These are phyloP conservation scores for Coenonympha arcania DNA, from an alignment of 2,888 invertebrate species.

Conservation along the genomic window DNA sequence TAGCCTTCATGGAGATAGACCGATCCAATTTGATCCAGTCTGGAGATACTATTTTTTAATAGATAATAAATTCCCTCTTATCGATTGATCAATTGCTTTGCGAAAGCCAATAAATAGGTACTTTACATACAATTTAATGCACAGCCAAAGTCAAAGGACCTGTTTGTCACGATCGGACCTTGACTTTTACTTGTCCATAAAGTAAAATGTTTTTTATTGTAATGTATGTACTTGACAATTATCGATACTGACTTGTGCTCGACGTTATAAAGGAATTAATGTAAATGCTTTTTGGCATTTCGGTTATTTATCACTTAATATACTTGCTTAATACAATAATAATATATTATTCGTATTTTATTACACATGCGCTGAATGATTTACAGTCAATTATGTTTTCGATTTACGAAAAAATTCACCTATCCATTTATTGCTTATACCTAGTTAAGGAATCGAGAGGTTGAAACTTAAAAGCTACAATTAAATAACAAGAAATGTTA, in stretches of 20 bases:
- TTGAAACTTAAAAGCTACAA: no score
- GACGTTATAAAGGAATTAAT: slow-evolving; percentile 8
- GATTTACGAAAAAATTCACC: background rate
- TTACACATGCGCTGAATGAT: background rate
- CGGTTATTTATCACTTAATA: slow-evolving; percentile 6
- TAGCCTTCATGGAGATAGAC: no score
- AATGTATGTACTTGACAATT: slow-evolving; percentile 24
- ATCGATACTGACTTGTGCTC: slow-evolving; percentile 15
- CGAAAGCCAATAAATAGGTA: slow-evolving; percentile 1
- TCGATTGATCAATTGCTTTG: slow-evolving; percentile 15
- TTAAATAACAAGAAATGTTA: no score
- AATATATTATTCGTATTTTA: background rate
- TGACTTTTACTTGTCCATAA: slow-evolving; percentile 28
- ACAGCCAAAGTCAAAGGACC: slow-evolving; percentile 9
- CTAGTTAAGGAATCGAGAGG: no score
- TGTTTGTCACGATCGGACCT: slow-evolving; percentile 23
- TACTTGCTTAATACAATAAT: background rate
- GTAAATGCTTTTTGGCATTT: slow-evolving; percentile 1
- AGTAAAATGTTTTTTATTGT: slow-evolving; percentile 20
- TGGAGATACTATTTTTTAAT: no score
- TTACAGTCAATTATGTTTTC: background rate
- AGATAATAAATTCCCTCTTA: background rate
- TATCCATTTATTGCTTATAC: no score
- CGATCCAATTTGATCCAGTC: background rate
- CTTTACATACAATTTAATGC: slow-evolving; percentile 6